Percentiles rank a stretch among this genome's conserved stretches.
phyloP scores from a whole-genome alignment of 2,888 invertebrate genomes.

The Venusia cambrica region DNA sequence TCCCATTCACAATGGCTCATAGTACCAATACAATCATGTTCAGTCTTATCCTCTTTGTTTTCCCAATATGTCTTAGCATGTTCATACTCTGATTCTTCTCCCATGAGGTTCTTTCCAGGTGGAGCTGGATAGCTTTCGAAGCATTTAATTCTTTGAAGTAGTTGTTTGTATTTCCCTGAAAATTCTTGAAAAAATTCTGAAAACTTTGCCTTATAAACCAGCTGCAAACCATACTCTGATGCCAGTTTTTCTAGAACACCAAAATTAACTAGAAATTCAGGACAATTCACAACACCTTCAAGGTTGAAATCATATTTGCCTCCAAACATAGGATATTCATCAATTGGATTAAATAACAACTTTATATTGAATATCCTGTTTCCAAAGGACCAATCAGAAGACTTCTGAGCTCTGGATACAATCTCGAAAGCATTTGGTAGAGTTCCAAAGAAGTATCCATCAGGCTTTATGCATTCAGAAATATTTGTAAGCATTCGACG shows the following conservation, averaged over 20 bases:
- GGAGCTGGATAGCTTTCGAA: slow-evolving; percentile 91
- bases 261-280: slow-evolving; percentile 98
- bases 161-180: slow-evolving; percentile 56
- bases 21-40: slow-evolving; percentile 85
- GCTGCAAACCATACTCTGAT: slow-evolving; percentile 85
- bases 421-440: slow-evolving; percentile 97
- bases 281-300: slow-evolving; percentile 98
- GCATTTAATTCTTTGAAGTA: slow-evolving; percentile 89
- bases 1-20: slow-evolving; percentile 96
- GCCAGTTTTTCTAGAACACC: slow-evolving; percentile 89
- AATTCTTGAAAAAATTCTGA: slow-evolving; percentile 88
- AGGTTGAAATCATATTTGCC: slow-evolving; percentile 97
- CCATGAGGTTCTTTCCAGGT: slow-evolving; percentile 75
- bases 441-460: slow-evolving; percentile 98
- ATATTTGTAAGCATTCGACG: slow-evolving; percentile 96
- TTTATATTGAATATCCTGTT: slow-evolving; percentile 90
- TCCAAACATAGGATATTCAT: slow-evolving; percentile 92
- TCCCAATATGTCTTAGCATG: slow-evolving; percentile 84
- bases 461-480: slow-evolving; percentile 92
- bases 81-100: slow-evolving; percentile 84
- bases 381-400: slow-evolving; percentile 83
- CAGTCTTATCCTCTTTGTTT: slow-evolving; percentile 52
- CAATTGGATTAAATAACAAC: slow-evolving; percentile 83
- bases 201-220: slow-evolving; percentile 87
- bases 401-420: slow-evolving; percentile 85